Base-by-base conservation (phyloP, 2,797 vertebrate species). In the Emys orbicularis region DNA sequence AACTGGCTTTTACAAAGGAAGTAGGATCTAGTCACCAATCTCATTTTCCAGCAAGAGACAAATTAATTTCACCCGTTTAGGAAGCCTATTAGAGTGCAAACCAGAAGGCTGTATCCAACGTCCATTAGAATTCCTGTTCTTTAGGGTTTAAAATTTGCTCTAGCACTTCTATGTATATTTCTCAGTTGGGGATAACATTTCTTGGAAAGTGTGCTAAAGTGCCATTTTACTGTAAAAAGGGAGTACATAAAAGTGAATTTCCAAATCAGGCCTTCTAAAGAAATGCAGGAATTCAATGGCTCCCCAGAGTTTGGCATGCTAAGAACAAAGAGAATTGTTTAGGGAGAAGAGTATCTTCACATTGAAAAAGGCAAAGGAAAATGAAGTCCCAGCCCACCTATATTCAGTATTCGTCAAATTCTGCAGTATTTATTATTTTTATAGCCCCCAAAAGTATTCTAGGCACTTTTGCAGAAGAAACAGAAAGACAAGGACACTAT, bases 1-100 rank as follows among this genome's bases (percentile, higher is more conserved):
- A 90, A 50, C 19, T 49, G 4, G 68, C 84, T 94, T 95, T 9
- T 85, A 83, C 76, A 84, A 92, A 91, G 92, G 79, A 94, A 96
- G 88, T 91, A 87, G 86, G 79, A 96, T 81, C 65, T 87, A 96
- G 74, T 8, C 44, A 31, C 79, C 0, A 61, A 59, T 1, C 27
- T 86, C 44, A 0, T 50, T 41, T 1, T 83, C 31, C 83, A 79
- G 31, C 34, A 94, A 90, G 84, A 79, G 88, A 77, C 44, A 82
- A 91, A 76, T 12, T 53, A 23, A 44, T 86, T 94, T 86, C 87
- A 83, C 44, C 87, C 0, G 80, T 80, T 47, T 2, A 68, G 81
- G 56, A 76, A 59, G 91, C 76, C 52, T 61, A 89, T 29, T 1
- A 6, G 34, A 31, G 44, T 0, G 0, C 2, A 1, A 0, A 2